Evolutionary conservation across 2,113 vertebrate genomes (phyloP), one percentile per base, ranked within the genome.

Genomic region (Menidia beryllina): DNA sequence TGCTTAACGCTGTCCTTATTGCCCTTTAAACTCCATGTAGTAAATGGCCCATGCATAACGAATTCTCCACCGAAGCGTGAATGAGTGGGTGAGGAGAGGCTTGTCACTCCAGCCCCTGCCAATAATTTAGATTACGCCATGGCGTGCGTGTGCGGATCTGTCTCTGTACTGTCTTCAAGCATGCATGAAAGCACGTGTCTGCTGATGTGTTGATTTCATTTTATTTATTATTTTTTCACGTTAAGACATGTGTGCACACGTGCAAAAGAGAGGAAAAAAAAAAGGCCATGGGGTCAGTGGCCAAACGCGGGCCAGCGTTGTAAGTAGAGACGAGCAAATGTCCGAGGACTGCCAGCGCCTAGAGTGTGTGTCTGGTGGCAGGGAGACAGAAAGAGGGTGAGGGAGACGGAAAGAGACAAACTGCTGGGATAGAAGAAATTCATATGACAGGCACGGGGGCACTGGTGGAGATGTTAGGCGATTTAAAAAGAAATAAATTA

Each of bases 11-110:
- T 55, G 72, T 63, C 83, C 85, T 85, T 79, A 80, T 86, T 83
- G 86, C 85, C 27, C 83, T 88, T 86, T 82, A 84, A 84, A 76
- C 81, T 81, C 71, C 62, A 64, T 6, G 72, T 20, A 65, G 61
- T 69, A 85, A 91, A 84, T 81, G 82, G 72, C 72, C 73, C 72
- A 15, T 51, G 70, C 59, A 68, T 85, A 87, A 89, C 82, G 19
- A 61, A 62, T 87, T 80, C 50, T 84, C 70, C 70, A 71, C 17
- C 79, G 15, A 61, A 81, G 85, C 86, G 25, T 77, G 69, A 75
- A 53, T 39, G 70, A 80, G 61, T 78, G 48, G 45, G 30, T 71
- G 74, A 69, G 47, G 72, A 76, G 75, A 54, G 74, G 72, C 64
- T 71, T 76, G 84, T 77, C 85, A 84, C 54, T 86, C 65, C 57